Percentiles rank a stretch among this genome's conserved stretches.
Evolutionary conservation across 2,888 invertebrate genomes (phyloP).

Genomic region (Trachelus stipa): DNA sequence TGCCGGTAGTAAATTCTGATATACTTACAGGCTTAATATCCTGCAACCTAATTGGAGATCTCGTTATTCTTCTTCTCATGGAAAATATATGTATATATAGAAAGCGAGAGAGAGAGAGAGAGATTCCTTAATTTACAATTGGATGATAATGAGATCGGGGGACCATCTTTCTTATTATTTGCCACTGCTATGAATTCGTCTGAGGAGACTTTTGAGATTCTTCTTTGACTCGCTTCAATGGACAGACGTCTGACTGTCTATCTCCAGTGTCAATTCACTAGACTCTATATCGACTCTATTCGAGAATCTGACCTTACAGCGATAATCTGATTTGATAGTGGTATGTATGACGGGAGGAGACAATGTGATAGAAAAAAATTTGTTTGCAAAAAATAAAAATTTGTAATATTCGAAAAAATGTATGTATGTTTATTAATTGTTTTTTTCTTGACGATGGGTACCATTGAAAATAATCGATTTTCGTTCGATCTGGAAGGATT

Average conservation of each 20-base stretch:
- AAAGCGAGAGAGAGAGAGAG: not conserved
- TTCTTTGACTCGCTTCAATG: not conserved
- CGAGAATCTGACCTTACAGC: not conserved
- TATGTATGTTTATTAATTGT: not conserved
- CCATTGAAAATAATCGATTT: not conserved
- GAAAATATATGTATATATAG: conserved; percentile 18
- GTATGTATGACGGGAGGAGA: not conserved
- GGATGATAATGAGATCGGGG: conserved; percentile 46
- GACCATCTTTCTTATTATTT: not conserved
- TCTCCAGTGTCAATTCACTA: not conserved
- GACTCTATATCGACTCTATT: not conserved
- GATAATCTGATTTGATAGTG: not conserved
- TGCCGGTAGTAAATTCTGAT: conserved; percentile 13
- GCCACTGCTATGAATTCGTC: not conserved
- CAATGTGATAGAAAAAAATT: not conserved
- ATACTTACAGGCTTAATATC: not conserved
- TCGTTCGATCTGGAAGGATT: not conserved
- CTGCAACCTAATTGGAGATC: conserved; percentile 48
- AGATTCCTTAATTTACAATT: conserved; percentile 44
- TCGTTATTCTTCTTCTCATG: conserved; percentile 42
- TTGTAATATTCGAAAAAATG: not conserved
- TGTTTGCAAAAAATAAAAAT: too few species aligned
- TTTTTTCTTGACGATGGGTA: not conserved
- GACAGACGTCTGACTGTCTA: not conserved
- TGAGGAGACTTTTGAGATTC: not conserved